Conservation (phyloP, 2,113 vertebrate genomes). For the Psammodynastes pulverulentus region DNA sequence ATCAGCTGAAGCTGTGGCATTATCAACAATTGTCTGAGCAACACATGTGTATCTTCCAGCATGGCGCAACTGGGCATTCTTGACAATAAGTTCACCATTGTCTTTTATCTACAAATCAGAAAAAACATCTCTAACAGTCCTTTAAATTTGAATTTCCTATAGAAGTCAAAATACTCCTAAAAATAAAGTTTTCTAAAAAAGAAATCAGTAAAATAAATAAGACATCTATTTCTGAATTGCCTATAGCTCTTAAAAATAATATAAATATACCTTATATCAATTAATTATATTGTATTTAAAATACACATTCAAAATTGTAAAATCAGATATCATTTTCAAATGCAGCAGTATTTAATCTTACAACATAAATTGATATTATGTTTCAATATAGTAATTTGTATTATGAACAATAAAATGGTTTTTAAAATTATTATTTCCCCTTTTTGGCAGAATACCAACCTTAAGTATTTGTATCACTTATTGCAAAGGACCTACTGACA, state of each 20-base stretch:
- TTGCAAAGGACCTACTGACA: neutral
- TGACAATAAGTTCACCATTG: constrained; percentile 86
- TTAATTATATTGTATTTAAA: neutral
- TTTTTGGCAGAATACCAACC: neutral
- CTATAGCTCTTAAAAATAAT: neutral
- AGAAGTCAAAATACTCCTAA: neutral
- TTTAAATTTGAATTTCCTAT: neutral
- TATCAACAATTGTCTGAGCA: constrained; percentile 92
- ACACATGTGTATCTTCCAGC: constrained; percentile 89
- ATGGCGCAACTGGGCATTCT: constrained; percentile 85
- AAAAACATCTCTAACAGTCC: neutral
- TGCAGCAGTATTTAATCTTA: neutral
- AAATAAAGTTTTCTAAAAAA: neutral
- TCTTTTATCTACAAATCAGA: constrained; percentile 77
- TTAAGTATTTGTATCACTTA: neutral
- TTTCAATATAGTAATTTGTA: neutral
- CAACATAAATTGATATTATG: neutral
- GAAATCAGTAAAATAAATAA: neutral
- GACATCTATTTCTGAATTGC: neutral
- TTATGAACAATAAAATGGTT: neutral
- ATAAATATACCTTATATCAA: neutral
- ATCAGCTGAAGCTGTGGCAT: constrained; percentile 84
- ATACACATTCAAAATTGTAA: neutral
- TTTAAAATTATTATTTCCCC: neutral
- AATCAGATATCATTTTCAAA: neutral